phyloP scores from a whole-genome alignment of 1,140 invertebrate species.

The Acyrthosiphon pisum region DNA sequence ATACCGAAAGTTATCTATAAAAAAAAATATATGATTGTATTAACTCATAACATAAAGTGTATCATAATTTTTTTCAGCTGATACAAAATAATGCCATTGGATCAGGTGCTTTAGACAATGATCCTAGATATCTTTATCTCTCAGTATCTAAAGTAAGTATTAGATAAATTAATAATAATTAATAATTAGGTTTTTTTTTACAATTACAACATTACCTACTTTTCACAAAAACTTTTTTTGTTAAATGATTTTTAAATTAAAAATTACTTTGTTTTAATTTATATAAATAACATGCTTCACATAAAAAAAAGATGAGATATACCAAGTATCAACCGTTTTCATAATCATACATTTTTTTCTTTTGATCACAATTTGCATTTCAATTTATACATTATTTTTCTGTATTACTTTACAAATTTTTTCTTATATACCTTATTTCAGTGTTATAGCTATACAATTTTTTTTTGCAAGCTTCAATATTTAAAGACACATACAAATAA shows the following conservation, averaged over 20 bases:
- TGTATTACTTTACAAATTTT: not conserved
- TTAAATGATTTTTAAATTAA: no score
- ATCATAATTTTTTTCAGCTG: constrained; percentile 68
- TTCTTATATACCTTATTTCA: no score
- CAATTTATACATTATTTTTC: not conserved
- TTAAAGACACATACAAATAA: no score
- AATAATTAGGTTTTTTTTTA: not conserved
- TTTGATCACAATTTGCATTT: not conserved
- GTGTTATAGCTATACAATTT: no score
- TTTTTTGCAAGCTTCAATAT: no score
- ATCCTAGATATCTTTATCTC: constrained; percentile 88
- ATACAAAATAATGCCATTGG: constrained; percentile 92
- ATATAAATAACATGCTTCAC: not conserved
- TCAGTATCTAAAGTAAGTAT: constrained; percentile 69
- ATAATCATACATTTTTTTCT: not conserved
- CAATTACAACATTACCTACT: not conserved
- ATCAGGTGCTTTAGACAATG: constrained; percentile 94
- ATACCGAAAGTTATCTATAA: no score
- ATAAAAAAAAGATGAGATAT: not conserved
- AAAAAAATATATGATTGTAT: not conserved
- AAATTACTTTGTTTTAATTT: not conserved
- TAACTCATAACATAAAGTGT: not conserved
- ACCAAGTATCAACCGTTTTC: no score
- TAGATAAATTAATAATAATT: not conserved
- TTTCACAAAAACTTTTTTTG: not conserved